Conservation (phyloP, 2,888 invertebrate species). For the Nasonia oneida region DNA sequence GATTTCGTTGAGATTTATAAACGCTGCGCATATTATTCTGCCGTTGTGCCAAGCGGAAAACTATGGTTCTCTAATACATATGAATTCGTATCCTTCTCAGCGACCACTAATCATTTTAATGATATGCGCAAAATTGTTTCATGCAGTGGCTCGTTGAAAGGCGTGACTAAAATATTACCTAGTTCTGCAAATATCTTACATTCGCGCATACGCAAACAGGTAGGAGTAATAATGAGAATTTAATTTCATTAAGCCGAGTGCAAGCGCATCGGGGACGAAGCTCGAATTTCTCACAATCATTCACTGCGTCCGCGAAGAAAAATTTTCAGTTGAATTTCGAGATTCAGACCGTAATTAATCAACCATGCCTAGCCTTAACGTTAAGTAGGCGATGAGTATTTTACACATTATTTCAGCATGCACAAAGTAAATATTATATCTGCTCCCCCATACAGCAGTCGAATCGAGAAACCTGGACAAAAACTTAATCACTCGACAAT, state of each 20-base stretch:
- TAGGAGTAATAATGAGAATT: not conserved
- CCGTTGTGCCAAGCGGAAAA: not conserved
- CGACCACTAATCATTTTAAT: slow-evolving; percentile 1
- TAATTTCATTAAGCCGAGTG: slow-evolving; percentile 16
- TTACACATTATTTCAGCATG: not conserved
- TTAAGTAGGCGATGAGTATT: slow-evolving; percentile 2
- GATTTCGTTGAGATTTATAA: not conserved
- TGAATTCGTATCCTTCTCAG: not conserved
- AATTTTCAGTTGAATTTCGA: not conserved
- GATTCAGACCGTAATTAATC: not conserved
- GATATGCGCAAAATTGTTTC: slow-evolving; percentile 13
- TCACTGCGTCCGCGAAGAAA: not conserved
- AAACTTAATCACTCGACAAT: not conserved
- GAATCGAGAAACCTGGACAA: not conserved
- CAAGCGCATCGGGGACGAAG: not conserved
- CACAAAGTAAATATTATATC: not conserved
- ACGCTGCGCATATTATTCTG: not conserved
- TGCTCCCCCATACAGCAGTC: not conserved
- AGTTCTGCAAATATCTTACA: not conserved
- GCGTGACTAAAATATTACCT: not conserved
- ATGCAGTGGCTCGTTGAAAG: not conserved
- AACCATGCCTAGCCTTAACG: not conserved
- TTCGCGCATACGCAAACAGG: not conserved
- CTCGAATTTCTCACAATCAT: not conserved
- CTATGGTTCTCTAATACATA: not conserved